Conservation (phyloP, 2,113 vertebrate genomes). For the Malurus elegans region DNA sequence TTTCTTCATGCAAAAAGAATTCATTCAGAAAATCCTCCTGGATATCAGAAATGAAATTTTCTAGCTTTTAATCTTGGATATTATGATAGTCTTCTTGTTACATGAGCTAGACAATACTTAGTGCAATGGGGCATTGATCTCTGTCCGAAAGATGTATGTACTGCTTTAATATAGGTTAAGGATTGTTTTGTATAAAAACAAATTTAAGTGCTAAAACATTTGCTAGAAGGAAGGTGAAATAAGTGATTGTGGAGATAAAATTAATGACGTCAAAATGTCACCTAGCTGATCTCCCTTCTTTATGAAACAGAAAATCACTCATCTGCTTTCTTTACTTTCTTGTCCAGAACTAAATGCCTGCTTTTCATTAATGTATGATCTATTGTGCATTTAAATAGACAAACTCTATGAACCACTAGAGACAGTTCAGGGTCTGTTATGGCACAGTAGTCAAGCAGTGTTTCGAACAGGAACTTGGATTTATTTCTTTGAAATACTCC, state of each 20-base stretch:
- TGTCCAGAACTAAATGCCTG: not conserved
- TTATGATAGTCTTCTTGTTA: not conserved
- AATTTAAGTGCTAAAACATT: not conserved
- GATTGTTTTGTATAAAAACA: not conserved
- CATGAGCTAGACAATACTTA: not conserved
- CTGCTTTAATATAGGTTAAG: not conserved
- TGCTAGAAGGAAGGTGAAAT: not conserved
- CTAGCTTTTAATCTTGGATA: not conserved
- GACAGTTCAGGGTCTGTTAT: not conserved
- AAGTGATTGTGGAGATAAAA: not conserved
- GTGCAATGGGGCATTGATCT: not conserved
- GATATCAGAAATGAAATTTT: not conserved
- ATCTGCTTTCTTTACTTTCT: not conserved
- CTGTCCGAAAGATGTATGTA: not conserved
- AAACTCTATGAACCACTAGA: not conserved
- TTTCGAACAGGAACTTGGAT: not conserved
- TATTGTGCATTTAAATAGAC: constrained; percentile 9
- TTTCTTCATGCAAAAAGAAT: not conserved
- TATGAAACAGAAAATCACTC: not conserved
- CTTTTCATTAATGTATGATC: not conserved
- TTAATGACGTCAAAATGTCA: not conserved
- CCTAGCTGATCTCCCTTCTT: not conserved
- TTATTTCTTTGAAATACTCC: not conserved
- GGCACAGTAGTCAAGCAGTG: not conserved
- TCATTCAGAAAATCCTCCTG: not conserved